A percentile compares a stretch with the other conserved stretches of the same genome.
Evolutionary conservation across 2,797 vertebrate genomes (phyloP).

Genomic region (Liparis tanakae): DNA sequence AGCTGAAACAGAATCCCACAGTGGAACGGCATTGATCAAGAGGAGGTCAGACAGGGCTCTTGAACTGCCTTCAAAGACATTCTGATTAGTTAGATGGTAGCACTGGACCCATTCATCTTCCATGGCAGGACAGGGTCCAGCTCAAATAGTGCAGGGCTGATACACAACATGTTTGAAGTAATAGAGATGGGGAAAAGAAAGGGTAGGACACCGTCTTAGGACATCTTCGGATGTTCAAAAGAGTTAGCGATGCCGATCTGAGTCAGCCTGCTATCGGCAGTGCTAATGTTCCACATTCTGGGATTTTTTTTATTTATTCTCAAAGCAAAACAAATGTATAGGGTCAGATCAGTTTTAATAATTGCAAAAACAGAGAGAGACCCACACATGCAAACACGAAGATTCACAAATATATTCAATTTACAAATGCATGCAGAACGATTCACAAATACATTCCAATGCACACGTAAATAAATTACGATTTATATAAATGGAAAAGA

Average conservation of each 20-base stretch:
- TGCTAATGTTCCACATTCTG: conserved; percentile 31
- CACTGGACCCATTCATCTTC: conserved; percentile 73
- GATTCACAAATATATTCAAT: too few species aligned
- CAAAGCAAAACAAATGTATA: too few species aligned
- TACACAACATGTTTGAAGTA: conserved; percentile 50
- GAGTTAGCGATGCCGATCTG: not conserved
- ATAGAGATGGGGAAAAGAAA: conserved; percentile 39
- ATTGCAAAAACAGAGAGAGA: too few species aligned
- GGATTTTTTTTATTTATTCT: not conserved
- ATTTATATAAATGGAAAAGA: too few species aligned
- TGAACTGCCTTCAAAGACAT: conserved; percentile 77
- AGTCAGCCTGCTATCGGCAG: not conserved
- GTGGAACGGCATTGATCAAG: conserved; percentile 76
- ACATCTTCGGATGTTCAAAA: conserved; percentile 14
- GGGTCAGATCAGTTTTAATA: too few species aligned
- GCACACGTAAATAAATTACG: too few species aligned
- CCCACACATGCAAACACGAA: too few species aligned
- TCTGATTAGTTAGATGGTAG: conserved; percentile 76
- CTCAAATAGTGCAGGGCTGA: conserved; percentile 43
- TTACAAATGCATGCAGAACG: too few species aligned
- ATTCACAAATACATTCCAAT: too few species aligned
- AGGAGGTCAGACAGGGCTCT: conserved; percentile 75
- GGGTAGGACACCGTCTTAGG: conserved; percentile 1
- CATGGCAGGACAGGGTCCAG: conserved; percentile 63
- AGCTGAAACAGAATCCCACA: conserved; percentile 66